Base-by-base conservation (phyloP, 2,888 invertebrate species). In the Pycnomerus fuliginosus region DNA sequence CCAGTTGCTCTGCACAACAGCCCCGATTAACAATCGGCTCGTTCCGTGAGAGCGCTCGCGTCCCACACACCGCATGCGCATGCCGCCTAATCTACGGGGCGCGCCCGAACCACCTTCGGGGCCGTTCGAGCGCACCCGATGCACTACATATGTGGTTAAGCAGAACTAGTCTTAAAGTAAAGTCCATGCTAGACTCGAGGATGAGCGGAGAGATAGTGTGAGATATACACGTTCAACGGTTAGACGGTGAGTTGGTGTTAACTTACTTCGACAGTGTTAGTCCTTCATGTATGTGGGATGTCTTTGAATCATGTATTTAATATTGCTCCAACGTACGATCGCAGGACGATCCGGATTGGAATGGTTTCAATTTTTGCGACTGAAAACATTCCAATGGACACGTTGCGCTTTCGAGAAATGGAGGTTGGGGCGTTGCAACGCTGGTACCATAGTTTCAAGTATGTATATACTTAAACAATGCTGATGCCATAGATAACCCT, bases 1-100 rank as follows among this genome's bases (percentile, higher is more conserved):
- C 99, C 85, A 99, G 80, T 92, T 99, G 99, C 74, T 99, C 99
- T 95, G 72, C 67, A 30, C 27, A 45, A 45, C 36, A 41, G 23
- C 36, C 32, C 36, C 27, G 27, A 46, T 46, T 35, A 44, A 29
- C 33, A 44, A 4, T 8, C 20, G 20, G 8, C 4, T 8, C 5
- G 8, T 8, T 20, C 20, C 20, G 8, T 5, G 20, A 20, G 20
- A 20, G 5, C 5, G 8, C 8, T 20, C 5, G 4, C 8, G 8
- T 4, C 20, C 4, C 20, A 54, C 50, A 44, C 48, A 50, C 43
- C 40, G 29, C 62, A 61, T 62, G 61, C 62, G 24, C 61, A 62
- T 61, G 62, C 61, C 11, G 5, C 50, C 53, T 55, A 58, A 11
- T 39, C 49, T 49, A 49, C 43, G 28, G 12, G n/a, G 14, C 15